Conservation (phyloP, 2,113 vertebrate species). For the Psilopogon haemacephalus region DNA sequence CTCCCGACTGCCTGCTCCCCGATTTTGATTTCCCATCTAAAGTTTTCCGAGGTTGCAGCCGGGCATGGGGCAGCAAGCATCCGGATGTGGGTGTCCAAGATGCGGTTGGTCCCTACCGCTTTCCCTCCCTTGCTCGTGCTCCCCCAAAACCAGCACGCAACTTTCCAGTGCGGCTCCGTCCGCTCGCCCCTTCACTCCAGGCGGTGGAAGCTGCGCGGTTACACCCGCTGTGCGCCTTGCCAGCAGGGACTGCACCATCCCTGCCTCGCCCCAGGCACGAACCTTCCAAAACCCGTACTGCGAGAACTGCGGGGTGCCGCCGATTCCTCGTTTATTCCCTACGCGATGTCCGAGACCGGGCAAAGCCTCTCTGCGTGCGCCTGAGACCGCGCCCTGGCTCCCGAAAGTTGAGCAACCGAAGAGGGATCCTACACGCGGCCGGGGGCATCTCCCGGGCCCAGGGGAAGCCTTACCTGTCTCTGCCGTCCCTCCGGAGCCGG, state of each 20-base stretch:
- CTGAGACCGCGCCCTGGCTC: not conserved
- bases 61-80: not conserved
- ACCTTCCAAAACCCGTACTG: not conserved
- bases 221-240: not conserved
- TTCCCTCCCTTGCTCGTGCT: not conserved
- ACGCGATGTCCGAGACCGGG: not conserved
- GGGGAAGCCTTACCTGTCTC: constrained; percentile 83
- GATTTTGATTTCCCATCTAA: not conserved
- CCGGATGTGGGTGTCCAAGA: not conserved
- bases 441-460: not conserved
- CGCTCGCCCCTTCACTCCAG: not conserved
- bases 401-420: not conserved
- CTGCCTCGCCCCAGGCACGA: not conserved
- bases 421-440: not conserved
- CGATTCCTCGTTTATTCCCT: not conserved
- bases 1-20: not conserved
- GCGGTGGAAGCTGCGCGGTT: not conserved
- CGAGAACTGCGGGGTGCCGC: not conserved
- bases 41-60: not conserved
- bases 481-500: constrained; percentile 72
- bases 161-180: not conserved
- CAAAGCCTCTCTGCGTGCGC: not conserved
- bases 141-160: not conserved
- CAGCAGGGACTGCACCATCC: not conserved
- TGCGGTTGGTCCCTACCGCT: not conserved